phyloP scores from a whole-genome alignment of 2,888 invertebrate genomes.

The Diplolepis rosae region DNA sequence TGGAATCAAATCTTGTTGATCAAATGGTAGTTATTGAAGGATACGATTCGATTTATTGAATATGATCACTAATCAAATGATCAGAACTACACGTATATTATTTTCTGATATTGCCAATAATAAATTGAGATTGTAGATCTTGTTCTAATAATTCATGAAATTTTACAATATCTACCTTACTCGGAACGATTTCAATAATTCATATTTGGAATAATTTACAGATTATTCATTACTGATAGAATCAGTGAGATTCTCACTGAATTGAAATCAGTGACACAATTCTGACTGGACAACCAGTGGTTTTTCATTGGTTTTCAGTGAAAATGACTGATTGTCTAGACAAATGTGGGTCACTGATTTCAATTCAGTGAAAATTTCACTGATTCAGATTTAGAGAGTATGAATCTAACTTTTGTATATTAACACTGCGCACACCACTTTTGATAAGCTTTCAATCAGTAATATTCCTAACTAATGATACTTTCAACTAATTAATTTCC shows the following conservation, averaged over 20 bases:
- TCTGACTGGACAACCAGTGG: no score
- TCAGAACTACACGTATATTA: neutral
- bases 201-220: neutral
- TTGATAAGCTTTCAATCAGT: neutral
- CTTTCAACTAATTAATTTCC: neutral
- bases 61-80: slow-evolving; percentile 15
- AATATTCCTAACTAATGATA: neutral
- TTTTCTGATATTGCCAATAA: neutral
- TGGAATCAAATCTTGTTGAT: neutral
- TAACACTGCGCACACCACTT: neutral
- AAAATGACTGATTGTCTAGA: no score
- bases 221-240: neutral
- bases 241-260: no score
- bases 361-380: no score
- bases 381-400: no score
- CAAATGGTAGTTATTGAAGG: slow-evolving; percentile 1
- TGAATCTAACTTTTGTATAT: neutral
- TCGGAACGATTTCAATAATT: neutral
- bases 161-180: neutral
- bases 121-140: slow-evolving; percentile 8
- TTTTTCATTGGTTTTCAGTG: no score
- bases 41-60: neutral
- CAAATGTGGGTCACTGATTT: no score
- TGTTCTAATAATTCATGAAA: neutral
- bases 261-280: no score